Evolutionary conservation across 2,888 invertebrate genomes (phyloP), one percentile per base, ranked within the genome.

Genomic region (Rotaria macrura): DNA sequence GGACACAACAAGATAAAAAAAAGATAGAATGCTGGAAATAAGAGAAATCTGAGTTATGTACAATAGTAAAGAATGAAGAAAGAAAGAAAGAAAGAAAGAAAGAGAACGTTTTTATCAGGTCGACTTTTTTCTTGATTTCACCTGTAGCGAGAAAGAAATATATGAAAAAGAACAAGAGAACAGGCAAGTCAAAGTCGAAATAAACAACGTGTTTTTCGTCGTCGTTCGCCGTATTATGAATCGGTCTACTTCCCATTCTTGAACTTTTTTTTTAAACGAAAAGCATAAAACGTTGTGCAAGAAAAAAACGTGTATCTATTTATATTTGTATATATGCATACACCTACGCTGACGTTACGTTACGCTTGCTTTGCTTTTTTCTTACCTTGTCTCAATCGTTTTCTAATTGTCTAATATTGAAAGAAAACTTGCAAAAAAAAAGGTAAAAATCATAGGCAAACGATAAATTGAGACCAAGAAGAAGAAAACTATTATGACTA

Each of bases 121-220:
- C 34, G 9, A 20, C 17, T 34, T 65, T 65, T 34, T 65, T 29
- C 25, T 25, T 10, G n/a, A n/a, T 65, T 65, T 65, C 29, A 65
- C 65, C 65, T 65, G 65, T 34, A 17, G 38, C 65, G 29, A 65
- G 65, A 65, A 34, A 65, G 55, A 57, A 29, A 57, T 14, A 57
- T n/a, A 57, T 9, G 29, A n/a, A n/a, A 57, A 29, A 57, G 34
- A 23, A 65, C 34, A 65, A 34, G 17, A 65, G 65, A 65, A 65
- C 65, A 23, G 23, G 65, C 29, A 34, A 65, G 20, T 65, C 65
- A 17, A 65, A 65, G 65, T 38, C 65, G 34, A 38, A 65, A 65
- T 65, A 65, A 65, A 65, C 34, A 29, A 65, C 65, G 65, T 65
- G 65, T 65, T 65, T 65, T 65, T 65, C 29, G 65, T 65, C 65